A percentile compares a stretch with the other conserved stretches of the same genome.
Evolutionary conservation across 2,888 invertebrate genomes (phyloP).

Genomic region (Standfussiana lucernea): DNA sequence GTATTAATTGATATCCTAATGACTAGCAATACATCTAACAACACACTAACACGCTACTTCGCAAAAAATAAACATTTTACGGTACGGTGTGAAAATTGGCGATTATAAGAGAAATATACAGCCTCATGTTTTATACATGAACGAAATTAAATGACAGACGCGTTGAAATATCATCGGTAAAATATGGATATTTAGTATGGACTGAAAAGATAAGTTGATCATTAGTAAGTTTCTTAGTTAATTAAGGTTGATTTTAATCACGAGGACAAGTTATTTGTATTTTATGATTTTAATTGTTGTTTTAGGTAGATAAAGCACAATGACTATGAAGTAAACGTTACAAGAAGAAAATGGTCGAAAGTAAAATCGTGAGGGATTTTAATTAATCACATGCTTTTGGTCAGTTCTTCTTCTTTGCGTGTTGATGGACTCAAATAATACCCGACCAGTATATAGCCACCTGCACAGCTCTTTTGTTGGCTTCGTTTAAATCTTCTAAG

Average conservation of each 20-base stretch:
- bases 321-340: background rate
- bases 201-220: constrained; percentile 2
- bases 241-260: background rate
- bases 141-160: constrained; percentile 45
- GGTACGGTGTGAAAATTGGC: constrained; percentile 50
- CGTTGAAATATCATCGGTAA: constrained; percentile 41
- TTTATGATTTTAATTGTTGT: constrained; percentile 1
- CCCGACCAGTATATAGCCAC: too few relatives aligned
- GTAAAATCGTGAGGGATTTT: too few relatives aligned
- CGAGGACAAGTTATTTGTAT: background rate
- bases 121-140: constrained; percentile 49
- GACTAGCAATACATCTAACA: constrained; percentile 45
- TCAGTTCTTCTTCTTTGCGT: too few relatives aligned
- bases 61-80: constrained; percentile 33
- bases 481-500: too few relatives aligned
- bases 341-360: too few relatives aligned
- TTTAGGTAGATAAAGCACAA: background rate
- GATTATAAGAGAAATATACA: constrained; percentile 31
- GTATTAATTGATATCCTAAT: constrained; percentile 47
- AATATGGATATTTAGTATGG: constrained; percentile 33
- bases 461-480: too few relatives aligned
- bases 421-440: too few relatives aligned
- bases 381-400: too few relatives aligned
- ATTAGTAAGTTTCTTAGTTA: constrained; percentile 17
- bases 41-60: constrained; percentile 40